Evolutionary conservation across 1,140 invertebrate genomes (phyloP), one percentile per base, ranked within the genome.

Genomic region (Harlomillsia oculata): DNA sequence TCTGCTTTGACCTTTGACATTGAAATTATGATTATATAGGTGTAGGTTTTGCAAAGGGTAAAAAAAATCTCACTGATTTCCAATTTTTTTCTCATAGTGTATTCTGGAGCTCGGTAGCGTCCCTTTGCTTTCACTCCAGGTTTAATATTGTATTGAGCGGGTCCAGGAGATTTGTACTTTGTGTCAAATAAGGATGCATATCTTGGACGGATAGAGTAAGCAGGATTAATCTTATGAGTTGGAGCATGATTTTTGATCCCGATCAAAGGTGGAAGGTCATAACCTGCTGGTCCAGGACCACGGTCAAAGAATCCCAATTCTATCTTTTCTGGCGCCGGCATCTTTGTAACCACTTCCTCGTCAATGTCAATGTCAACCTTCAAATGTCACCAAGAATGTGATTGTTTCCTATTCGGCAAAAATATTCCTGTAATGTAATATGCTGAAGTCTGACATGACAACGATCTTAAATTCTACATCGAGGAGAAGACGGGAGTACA

Each of bases 181-280:
- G 23, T 13, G 1, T 43, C 21, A 48, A 53, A 49, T 3, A 49
- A 40, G 9, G 26, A 39, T 14, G 36, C 21, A 1, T 48, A 41
- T 39, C 59, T 54, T 8, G 45, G 41, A 23, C 61, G 25, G n/a
- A 63, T 29, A 16, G 46, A 28, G 40, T 59, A 63, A 18, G 40
- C 62, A 14, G 62, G 62, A 44, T 60, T 56, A n/a, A 56, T 59
- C 4, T 36, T 28, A 39, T 63, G 56, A 23, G 57, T 63, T 5
- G 60, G n/a, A 16, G 53, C 56, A 53, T 63, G 62, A 18, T 40
- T 36, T 13, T 18, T 39, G 23, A 16, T 45, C 18, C 62, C 62
- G 5, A 63, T 44, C 26, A 63, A 26, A 0, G 52, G 52, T 2
- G 62, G 62, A 16, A 60, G 32, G 1, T 18, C 20, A 23, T 53